Evolutionary conservation across 2,113 vertebrate genomes (phyloP).

Genomic region (Pogonocichla stellata): DNA sequence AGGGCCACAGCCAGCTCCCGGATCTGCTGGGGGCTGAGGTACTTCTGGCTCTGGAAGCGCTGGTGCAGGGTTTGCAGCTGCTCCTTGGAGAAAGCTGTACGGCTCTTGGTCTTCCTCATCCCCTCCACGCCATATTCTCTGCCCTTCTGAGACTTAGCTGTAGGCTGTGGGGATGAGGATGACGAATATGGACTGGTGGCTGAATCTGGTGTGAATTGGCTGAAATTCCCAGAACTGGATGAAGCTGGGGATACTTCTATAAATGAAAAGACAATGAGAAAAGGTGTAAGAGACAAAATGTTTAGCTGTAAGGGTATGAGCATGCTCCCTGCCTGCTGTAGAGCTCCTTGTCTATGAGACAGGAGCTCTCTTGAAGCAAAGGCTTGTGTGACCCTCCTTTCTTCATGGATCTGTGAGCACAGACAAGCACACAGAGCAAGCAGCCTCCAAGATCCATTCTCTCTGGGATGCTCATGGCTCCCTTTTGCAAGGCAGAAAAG

Average conservation of each 20-base stretch:
- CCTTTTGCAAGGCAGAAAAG: not conserved
- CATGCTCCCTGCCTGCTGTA: not conserved
- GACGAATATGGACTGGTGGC: conserved; percentile 41
- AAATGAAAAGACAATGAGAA: not conserved
- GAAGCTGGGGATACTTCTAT: conserved; percentile 42
- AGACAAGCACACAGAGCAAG: rapidly evolving
- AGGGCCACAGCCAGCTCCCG: conserved; percentile 74
- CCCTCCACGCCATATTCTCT: not conserved
- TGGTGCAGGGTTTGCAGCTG: conserved; percentile 78
- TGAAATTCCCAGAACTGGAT: conserved; percentile 46
- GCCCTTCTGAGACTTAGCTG: not conserved
- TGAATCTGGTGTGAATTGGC: conserved; percentile 50
- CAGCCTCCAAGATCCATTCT: not conserved
- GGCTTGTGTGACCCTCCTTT: not conserved
- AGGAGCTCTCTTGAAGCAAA: not conserved
- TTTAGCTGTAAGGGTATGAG: not conserved
- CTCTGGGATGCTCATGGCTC: not conserved
- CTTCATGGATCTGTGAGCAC: not conserved
- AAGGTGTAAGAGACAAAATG: not conserved
- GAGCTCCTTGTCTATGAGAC: not conserved
- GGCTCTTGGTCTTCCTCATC: conserved; percentile 67
- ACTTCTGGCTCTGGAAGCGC: conserved; percentile 76
- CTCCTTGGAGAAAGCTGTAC: conserved; percentile 73
- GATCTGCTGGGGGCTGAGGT: conserved; percentile 82
- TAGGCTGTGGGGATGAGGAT: not conserved